Evolutionary conservation across 1,140 invertebrate genomes (phyloP), one percentile per base, ranked within the genome.

Genomic region (Drosophila pseudoobscura): DNA sequence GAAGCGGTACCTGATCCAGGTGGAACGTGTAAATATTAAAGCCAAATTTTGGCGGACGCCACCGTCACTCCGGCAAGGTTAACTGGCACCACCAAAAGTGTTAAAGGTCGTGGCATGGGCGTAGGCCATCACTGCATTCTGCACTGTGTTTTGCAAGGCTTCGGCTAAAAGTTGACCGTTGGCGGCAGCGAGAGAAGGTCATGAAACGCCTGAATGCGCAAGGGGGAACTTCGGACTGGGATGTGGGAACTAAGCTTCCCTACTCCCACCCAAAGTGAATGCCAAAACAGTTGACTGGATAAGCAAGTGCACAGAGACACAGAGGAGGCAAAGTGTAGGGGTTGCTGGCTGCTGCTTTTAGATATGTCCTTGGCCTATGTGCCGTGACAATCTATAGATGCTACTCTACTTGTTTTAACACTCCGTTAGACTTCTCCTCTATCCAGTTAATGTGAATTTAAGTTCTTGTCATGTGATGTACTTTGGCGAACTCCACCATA

Each of bases 301-400:
- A 62, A 77, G 75, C 64, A 78, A 84, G 80, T 84, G 71, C 54
- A 66, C 39, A 60, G 29, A 35, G 9, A 2, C 50, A 63, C 39
- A 60, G 24, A 5, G 11, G 0, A 39, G 35, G 4, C 2, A 5
- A 29, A 44, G 8, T 22, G 31, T 11, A 4, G 52, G 3, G 11
- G 15, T 6, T 11, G n/a, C 8, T 35, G 56, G 57, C 26, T 31
- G 59, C 59, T 64, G 65, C 65, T 64, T 45, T 77, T 55, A 56
- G 55, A 66, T 64, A 55, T 74, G 71, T 68, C 80, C 80, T 83
- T 83, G 79, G 80, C 80, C 75, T 71, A 78, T 72, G 75, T 47
- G 50, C 49, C 31, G 47, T 44, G 70, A 47, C 70, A 61, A 75
- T 71, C 51, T 74, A 64, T 57, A 45, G 35, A 44, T 47, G 39